Evolutionary conservation across 2,113 vertebrate genomes (phyloP).

Genomic region (Kobus ellipsiprymnus): DNA sequence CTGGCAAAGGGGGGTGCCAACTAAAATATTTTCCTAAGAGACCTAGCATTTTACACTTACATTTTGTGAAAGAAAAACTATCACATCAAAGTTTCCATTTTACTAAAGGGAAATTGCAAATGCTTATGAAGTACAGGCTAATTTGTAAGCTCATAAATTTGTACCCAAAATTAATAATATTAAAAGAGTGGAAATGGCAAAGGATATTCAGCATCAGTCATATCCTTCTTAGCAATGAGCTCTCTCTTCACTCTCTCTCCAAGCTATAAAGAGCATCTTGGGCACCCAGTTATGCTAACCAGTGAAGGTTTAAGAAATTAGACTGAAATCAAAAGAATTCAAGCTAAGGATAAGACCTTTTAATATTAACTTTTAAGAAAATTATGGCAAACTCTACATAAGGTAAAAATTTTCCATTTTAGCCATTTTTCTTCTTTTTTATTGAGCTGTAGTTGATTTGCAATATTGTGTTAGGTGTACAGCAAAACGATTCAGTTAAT

Average conservation of each 20-base stretch:
- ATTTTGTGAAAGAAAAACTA: background rate
- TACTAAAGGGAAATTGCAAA: background rate
- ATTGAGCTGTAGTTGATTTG: background rate
- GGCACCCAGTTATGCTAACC: background rate
- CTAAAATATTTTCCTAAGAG: background rate
- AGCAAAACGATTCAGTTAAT: background rate
- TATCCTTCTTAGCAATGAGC: background rate
- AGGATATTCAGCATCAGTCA: too few relatives aligned
- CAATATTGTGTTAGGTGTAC: background rate
- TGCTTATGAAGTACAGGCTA: background rate
- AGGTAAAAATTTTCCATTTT: background rate
- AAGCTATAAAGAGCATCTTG: background rate
- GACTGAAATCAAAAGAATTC: background rate
- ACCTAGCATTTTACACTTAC: background rate
- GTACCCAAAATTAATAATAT: background rate
- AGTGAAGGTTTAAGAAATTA: background rate
- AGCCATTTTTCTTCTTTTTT: background rate
- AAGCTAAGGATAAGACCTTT: background rate
- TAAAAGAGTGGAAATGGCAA: background rate
- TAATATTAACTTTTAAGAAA: background rate
- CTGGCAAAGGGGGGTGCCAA: background rate
- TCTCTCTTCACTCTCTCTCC: background rate
- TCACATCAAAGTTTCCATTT: background rate
- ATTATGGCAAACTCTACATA: background rate
- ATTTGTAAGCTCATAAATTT: background rate